Percentiles rank a stretch among this genome's conserved stretches.
Evolutionary conservation across 2,888 invertebrate genomes (phyloP).

Genomic region (Myopa tessellatipennis): DNA sequence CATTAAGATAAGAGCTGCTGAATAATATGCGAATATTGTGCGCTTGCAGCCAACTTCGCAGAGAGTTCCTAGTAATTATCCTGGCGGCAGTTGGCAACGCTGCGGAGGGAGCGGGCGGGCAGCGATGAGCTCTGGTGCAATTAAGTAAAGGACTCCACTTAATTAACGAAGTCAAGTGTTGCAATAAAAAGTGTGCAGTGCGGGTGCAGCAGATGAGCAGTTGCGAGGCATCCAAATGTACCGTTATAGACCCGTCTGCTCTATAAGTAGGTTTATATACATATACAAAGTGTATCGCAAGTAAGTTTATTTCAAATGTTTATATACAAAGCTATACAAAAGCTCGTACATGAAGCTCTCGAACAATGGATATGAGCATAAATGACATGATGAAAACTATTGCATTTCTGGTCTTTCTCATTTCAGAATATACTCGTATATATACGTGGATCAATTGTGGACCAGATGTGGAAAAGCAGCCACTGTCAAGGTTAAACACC

Average conservation of each 20-base stretch:
- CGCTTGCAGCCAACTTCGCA: conserved; percentile 41
- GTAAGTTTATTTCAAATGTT: no score
- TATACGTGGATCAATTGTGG: no score
- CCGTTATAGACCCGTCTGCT: no score
- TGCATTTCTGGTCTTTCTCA: no score
- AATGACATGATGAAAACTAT: no score
- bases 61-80: conserved; percentile 41
- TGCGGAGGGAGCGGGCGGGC: conserved; percentile 12
- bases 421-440: no score
- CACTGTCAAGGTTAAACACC: conserved; percentile 35
- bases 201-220: neutral
- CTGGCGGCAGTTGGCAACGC: conserved; percentile 28
- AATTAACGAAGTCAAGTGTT: conserved; percentile 44
- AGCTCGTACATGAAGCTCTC: no score
- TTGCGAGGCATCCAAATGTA: neutral
- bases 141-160: conserved; percentile 56
- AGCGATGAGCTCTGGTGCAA: conserved; percentile 50
- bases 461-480: neutral
- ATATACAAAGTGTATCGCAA: no score
- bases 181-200: conserved; percentile 14
- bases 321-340: no score
- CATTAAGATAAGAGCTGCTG: conserved; percentile 64
- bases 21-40: conserved; percentile 40
- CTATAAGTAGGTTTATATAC: no score
- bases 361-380: no score